These are phyloP conservation scores for Girardinus metallicus DNA, from an alignment of 2,797 vertebrate genomes.

Conservation along the genomic window DNA sequence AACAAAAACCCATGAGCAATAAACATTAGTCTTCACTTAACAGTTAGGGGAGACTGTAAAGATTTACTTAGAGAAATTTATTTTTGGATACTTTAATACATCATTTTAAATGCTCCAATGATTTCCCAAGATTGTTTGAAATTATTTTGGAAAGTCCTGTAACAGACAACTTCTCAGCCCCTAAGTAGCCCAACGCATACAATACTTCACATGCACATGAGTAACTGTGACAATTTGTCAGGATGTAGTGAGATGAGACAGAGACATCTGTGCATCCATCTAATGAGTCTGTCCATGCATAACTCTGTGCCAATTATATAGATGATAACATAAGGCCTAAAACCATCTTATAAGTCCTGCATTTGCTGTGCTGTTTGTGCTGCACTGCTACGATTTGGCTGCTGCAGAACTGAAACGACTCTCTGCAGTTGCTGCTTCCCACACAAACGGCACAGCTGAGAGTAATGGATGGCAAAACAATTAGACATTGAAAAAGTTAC, in stretches of 20 bases:
- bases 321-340: slow-evolving; percentile 4
- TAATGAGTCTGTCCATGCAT: slow-evolving; percentile 2
- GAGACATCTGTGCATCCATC: slow-evolving; percentile 32
- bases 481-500: slow-evolving; percentile 54
- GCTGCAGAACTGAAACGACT: slow-evolving; percentile 35
- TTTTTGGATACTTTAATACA: background rate
- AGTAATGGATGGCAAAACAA: slow-evolving; percentile 51
- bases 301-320: slow-evolving; percentile 29
- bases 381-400: slow-evolving; percentile 38
- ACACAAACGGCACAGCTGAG: slow-evolving; percentile 44
- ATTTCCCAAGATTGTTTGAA: background rate
- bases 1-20: background rate
- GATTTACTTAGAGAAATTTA: background rate
- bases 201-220: background rate
- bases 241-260: slow-evolving; percentile 23
- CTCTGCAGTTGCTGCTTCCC: slow-evolving; percentile 37
- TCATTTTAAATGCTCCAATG: background rate
- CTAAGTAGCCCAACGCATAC: background rate
- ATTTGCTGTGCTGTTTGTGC: slow-evolving; percentile 28
- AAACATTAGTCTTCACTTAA: slow-evolving; percentile 5
- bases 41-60: background rate
- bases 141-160: background rate
- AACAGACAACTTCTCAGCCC: background rate
- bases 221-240: slow-evolving; percentile 26
- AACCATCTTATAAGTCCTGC: slow-evolving; percentile 14